These are phyloP conservation scores for Pampusana beccarii DNA, from an alignment of 2,113 vertebrate species.

Conservation along the genomic window DNA sequence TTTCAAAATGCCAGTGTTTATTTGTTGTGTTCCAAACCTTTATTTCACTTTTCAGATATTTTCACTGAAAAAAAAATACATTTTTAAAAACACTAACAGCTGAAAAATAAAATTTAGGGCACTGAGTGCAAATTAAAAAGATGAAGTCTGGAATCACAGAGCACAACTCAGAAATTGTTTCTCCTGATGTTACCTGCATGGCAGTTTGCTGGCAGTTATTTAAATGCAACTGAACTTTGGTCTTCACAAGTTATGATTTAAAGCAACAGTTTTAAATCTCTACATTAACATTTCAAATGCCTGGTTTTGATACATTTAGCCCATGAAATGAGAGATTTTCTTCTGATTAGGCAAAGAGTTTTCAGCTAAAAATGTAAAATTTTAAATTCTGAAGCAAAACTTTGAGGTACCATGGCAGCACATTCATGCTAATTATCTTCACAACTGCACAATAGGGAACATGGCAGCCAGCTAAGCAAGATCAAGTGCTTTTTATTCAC, in stretches of 20 bases:
- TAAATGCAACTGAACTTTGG: background rate
- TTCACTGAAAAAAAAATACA: background rate
- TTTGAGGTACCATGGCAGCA: background rate
- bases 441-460: background rate
- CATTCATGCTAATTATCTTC: background rate
- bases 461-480: background rate
- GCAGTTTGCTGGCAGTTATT: background rate
- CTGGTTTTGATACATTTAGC: background rate
- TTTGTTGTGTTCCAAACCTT: background rate
- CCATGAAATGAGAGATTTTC: background rate
- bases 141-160: background rate
- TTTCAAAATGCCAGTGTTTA: background rate
- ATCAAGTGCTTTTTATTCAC: background rate
- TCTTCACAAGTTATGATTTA: background rate
- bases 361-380: background rate
- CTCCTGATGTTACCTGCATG: background rate
- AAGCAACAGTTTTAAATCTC: background rate
- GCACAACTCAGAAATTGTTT: background rate
- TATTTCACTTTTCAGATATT: background rate
- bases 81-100: background rate
- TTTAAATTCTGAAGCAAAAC: background rate
- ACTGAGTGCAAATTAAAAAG: background rate
- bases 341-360: background rate
- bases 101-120: background rate
- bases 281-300: background rate